Evolutionary conservation across 1,140 invertebrate genomes (phyloP).

Genomic region (Paraescarpia echinospica): DNA sequence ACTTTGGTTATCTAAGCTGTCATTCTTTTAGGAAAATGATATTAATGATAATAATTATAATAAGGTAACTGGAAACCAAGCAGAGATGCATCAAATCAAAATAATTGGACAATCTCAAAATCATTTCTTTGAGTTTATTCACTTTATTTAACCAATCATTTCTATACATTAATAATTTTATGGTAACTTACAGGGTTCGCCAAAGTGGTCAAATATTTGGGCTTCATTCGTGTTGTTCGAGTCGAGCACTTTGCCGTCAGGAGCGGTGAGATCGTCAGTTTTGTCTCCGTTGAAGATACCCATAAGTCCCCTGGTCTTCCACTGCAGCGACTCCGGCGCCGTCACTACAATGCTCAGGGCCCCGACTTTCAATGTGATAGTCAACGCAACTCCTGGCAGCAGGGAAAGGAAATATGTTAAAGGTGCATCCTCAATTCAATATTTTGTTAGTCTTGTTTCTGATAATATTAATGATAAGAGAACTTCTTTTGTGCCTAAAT

Average conservation of each 20-base stretch:
- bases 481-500: no score
- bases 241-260: not conserved
- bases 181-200: constrained; percentile 7
- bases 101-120: no score
- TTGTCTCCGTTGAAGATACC: constrained; percentile 22
- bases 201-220: not conserved
- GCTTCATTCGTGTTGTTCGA: not conserved
- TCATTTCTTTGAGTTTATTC: not conserved
- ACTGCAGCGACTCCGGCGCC: not conserved
- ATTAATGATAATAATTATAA: not conserved
- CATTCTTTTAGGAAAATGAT: not conserved
- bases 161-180: not conserved
- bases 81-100: no score
- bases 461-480: no score
- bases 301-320: constrained; percentile 23
- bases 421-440: not conserved
- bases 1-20: not conserved
- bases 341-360: not conserved
- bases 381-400: not conserved
- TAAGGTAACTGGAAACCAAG: no score
- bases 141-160: not conserved
- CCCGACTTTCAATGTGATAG: not conserved
- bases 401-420: not conserved
- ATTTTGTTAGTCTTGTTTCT: no score
- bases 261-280: constrained; percentile 21